Evolutionary conservation across 2,888 invertebrate species (phyloP), one percentile per base, ranked within the genome.

Genomic region (Aleiodes leptofemur): DNA sequence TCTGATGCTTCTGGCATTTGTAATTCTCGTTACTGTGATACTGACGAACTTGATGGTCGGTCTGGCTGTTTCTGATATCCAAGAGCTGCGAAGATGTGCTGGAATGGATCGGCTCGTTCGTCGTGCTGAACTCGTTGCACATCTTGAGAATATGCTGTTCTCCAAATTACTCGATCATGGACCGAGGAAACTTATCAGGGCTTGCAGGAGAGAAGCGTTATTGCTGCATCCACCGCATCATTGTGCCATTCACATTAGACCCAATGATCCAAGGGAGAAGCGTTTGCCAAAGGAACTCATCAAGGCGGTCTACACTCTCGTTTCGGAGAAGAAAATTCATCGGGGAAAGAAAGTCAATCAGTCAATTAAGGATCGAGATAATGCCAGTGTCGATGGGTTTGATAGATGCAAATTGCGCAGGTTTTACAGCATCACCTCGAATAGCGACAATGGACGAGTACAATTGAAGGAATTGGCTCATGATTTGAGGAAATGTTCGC

Each of bases 11-110:
- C 88, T 96, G 3, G 91, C 93, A 59, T 96, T 96, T 88, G 95
- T 96, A 0, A 89, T 96, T 14, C 90, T 96, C 0, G 95, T 96
- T 0, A 96, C 96, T 0, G 93, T 96, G 9, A 96, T 96, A 82
- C 88, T 96, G 80, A 95, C 96, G 3, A 96, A 96, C 90, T 88
- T 96, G 53, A 91, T 96, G 90, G 95, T 96, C 50, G 96, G 96
- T 82, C 91, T 96, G 76, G 96, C 96, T 6, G 96, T 96, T 1
- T 96, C 95, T 81, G 96, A 96, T 88, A 96, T 96, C 77, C 91
- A 94, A 91, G 95, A 95, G n/a, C 88, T 96, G 72, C 95, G 95
- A 90, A 93, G 94, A 83, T 94, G 95, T 71, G 95, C 96, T 0
- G 95, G 95, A 0, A 88, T 96, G 34, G 96, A 96, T 83, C 91